Percentiles rank a stretch among this genome's conserved stretches.
Evolutionary conservation across 2,113 vertebrate genomes (phyloP).

Genomic region (Scomber colias): DNA sequence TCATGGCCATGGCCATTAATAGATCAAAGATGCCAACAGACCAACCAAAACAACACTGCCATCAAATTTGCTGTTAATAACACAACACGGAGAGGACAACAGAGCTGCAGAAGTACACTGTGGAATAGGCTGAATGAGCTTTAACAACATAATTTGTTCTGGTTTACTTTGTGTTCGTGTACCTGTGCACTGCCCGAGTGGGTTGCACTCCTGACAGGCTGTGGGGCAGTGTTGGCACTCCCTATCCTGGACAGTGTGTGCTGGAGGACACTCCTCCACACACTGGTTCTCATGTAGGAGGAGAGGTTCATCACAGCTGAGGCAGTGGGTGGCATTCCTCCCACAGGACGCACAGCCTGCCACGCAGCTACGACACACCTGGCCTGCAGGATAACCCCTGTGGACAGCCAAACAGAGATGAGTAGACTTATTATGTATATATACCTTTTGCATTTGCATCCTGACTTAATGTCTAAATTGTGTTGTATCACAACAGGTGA

Average conservation of each 20-base stretch:
- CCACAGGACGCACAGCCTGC: conserved; percentile 86
- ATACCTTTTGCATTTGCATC: background rate
- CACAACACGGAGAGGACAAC: background rate
- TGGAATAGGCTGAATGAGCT: background rate
- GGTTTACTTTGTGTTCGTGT: conserved; percentile 14
- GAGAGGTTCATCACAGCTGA: conserved; percentile 85
- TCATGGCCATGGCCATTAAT: background rate
- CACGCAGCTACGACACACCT: conserved; percentile 83
- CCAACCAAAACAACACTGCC: background rate
- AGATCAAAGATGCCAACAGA: background rate
- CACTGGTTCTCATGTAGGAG: conserved; percentile 86
- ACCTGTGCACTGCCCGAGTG: conserved; percentile 89
- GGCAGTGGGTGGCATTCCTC: conserved; percentile 86
- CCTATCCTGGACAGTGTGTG: conserved; percentile 78
- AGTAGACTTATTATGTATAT: background rate
- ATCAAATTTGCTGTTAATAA: background rate
- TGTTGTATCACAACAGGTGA: background rate
- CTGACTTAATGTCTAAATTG: background rate
- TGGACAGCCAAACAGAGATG: conserved; percentile 12
- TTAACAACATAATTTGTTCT: background rate
- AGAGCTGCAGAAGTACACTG: background rate
- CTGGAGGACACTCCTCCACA: conserved; percentile 84
- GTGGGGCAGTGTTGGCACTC: conserved; percentile 88
- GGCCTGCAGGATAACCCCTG: conserved; percentile 88
- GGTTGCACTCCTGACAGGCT: conserved; percentile 88